Conservation (phyloP, 2,888 invertebrate species). For the Monochamus alternatus region DNA sequence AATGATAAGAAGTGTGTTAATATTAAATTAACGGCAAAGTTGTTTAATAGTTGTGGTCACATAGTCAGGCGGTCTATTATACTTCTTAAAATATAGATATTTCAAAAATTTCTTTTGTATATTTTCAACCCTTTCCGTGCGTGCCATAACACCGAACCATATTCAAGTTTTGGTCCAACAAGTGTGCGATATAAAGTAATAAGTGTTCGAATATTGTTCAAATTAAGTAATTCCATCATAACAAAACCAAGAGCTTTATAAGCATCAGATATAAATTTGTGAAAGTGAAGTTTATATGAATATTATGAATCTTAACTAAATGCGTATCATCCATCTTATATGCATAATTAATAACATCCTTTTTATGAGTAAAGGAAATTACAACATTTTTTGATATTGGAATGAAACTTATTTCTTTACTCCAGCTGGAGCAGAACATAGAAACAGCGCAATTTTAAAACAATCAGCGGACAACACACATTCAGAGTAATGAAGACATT, state of each 20-base stretch:
- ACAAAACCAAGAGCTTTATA: not conserved
- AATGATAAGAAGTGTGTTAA: no score
- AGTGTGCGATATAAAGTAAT: not conserved
- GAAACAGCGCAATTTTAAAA: not conserved
- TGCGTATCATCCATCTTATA: not conserved
- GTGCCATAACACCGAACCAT: not conserved
- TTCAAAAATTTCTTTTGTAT: no score
- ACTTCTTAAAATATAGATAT: no score
- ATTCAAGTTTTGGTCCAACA: not conserved
- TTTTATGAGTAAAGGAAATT: not conserved
- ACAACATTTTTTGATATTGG: not conserved
- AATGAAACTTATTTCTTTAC: not conserved
- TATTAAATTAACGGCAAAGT: no score
- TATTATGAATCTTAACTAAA: not conserved
- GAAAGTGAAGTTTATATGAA: slow-evolving; percentile 4
- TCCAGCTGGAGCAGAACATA: not conserved
- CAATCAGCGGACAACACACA: not conserved
- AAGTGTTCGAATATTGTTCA: not conserved
- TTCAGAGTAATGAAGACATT: not conserved
- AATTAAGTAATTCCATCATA: not conserved
- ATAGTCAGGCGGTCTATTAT: no score
- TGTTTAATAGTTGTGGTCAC: no score
- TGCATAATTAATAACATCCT: not conserved
- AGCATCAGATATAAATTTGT: not conserved
- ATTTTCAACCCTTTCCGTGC: not conserved